A percentile compares a stretch with the other conserved stretches of the same genome.
These are phyloP conservation scores for Crotophaga sulcirostris DNA, from an alignment of 2,113 vertebrate genomes.

Conservation along the genomic window DNA sequence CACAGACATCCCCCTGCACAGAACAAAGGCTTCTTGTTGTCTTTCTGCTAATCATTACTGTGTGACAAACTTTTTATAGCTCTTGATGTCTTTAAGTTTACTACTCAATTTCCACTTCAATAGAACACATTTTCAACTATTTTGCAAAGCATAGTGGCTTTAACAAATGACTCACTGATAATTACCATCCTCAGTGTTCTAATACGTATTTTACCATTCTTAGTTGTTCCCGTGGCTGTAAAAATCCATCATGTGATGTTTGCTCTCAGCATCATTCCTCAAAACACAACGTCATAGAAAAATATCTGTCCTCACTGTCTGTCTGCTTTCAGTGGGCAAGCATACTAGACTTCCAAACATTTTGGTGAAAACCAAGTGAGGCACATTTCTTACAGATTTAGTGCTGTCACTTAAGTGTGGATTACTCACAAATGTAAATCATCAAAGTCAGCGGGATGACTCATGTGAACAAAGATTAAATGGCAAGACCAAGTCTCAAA, in stretches of 20 bases:
- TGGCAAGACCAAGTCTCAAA: neutral
- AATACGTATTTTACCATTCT: conserved; percentile 32
- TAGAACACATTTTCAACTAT: conserved; percentile 44
- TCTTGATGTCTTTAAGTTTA: conserved; percentile 36
- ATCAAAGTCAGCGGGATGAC: conserved; percentile 10
- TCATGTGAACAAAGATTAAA: conserved; percentile 49
- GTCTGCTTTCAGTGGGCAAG: neutral
- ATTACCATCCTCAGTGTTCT: conserved; percentile 34
- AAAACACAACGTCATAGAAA: neutral
- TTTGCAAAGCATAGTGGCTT: conserved; percentile 47
- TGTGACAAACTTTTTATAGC: conserved; percentile 34
- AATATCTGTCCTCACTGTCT: neutral
- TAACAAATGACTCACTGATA: conserved; percentile 42
- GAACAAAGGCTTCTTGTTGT: conserved; percentile 7
- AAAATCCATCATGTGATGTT: neutral
- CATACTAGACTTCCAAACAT: neutral
- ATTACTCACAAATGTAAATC: conserved; percentile 56
- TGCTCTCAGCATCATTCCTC: neutral
- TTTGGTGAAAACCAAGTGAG: neutral
- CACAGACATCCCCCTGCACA: neutral
- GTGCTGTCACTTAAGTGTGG: neutral
- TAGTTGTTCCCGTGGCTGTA: conserved; percentile 5
- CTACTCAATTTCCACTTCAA: conserved; percentile 47
- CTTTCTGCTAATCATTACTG: neutral
- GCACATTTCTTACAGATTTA: neutral